These are phyloP conservation scores for Megaptera novaeangliae DNA, from an alignment of 2,113 vertebrate species.

Conservation along the genomic window DNA sequence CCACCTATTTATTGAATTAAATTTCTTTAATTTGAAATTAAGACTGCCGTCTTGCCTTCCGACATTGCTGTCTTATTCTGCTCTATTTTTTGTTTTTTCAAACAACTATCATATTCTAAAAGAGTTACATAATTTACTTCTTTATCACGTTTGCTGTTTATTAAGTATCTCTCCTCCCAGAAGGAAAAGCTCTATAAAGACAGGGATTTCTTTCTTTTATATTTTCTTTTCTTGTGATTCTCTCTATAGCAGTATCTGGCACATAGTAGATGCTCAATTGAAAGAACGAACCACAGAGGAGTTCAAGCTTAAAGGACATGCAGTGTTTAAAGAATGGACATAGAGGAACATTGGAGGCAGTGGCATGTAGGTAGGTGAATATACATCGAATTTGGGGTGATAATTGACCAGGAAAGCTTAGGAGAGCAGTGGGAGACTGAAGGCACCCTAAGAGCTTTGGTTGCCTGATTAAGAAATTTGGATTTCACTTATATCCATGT, in stretches of 20 bases:
- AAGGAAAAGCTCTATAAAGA: background rate
- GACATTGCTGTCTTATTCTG: background rate
- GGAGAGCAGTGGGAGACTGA: background rate
- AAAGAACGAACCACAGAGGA: background rate
- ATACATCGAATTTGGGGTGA: accelerated
- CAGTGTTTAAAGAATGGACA: background rate
- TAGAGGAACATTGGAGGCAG: background rate
- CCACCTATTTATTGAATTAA: background rate
- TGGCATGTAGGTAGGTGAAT: background rate
- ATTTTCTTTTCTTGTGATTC: background rate
- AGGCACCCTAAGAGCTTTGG: background rate
- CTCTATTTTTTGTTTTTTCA: background rate
- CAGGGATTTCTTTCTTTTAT: background rate
- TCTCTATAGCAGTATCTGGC: background rate
- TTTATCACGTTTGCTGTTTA: background rate
- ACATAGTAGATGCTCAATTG: background rate
- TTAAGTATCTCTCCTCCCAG: background rate
- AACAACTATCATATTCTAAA: background rate
- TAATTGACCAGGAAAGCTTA: background rate
- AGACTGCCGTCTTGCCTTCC: background rate
- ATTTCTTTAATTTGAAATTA: background rate
- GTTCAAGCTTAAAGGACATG: background rate
- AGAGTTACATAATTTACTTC: background rate
- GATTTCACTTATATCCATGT: background rate
- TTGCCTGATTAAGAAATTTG: background rate